Percentiles rank a stretch among this genome's conserved stretches.
These are phyloP conservation scores for Oreohelix idahoensis DNA, from an alignment of 1,140 invertebrate species.

Conservation along the genomic window DNA sequence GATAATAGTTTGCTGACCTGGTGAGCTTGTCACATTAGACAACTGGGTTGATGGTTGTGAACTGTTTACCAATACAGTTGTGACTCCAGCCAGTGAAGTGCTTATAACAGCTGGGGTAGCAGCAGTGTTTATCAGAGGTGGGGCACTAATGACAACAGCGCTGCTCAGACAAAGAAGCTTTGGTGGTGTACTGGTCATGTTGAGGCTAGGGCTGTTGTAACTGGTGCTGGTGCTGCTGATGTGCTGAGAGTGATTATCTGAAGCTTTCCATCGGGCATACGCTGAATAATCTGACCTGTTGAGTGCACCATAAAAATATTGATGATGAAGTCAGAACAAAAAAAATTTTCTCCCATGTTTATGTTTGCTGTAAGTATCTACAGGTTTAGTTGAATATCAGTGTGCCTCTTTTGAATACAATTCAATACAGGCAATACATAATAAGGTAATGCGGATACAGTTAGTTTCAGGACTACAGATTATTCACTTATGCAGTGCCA, in stretches of 20 bases:
- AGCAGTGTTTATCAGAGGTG: conserved; percentile 15
- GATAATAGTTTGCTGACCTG: conserved; percentile 33
- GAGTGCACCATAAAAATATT: not conserved
- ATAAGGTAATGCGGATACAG: no score
- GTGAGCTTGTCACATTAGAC: conserved; percentile 1
- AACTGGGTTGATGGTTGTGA: conserved; percentile 18
- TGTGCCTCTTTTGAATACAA: no score
- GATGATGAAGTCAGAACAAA: not conserved
- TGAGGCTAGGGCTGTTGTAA: conserved; percentile 46
- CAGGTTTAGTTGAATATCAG: no score
- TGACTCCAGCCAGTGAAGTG: not conserved
- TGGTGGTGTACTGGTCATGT: conserved; percentile 31
- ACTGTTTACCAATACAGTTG: conserved; percentile 30
- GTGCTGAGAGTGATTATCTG: conserved; percentile 82
- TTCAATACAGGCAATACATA: no score
- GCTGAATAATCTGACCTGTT: conserved; percentile 89
- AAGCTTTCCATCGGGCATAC: conserved; percentile 93
- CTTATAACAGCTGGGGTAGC: conserved; percentile 4
- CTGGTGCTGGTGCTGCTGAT: conserved; percentile 44
- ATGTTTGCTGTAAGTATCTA: no score
- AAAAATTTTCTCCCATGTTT: no score
- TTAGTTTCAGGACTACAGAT: no score
- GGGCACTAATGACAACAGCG: conserved; percentile 40
- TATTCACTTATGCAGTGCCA: no score
- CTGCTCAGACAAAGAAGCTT: conserved; percentile 25